phyloP scores from a whole-genome alignment of 2,888 invertebrate species.

The Scaptomyza reducta region DNA sequence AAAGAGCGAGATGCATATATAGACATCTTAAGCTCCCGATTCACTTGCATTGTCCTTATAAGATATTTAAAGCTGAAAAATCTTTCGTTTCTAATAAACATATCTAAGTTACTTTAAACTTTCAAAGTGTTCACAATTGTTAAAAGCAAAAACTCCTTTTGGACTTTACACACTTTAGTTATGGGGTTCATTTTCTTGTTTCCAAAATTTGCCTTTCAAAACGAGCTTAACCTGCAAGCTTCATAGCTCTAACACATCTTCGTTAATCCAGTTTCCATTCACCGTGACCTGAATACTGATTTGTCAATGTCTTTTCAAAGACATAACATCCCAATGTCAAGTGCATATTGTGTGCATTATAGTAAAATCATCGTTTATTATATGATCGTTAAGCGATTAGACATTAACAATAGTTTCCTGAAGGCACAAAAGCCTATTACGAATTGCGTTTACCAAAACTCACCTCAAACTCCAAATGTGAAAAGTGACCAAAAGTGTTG shows the following conservation, averaged over 20 bases:
- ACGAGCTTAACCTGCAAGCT: neutral
- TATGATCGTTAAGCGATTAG: conserved; percentile 19
- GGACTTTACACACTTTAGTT: too few species aligned
- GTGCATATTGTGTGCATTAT: conserved; percentile 14
- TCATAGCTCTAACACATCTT: neutral
- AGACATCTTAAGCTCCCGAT: too few species aligned
- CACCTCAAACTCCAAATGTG: conserved; percentile 55
- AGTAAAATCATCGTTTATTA: conserved; percentile 10
- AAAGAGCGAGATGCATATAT: too few species aligned
- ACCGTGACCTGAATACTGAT: conserved; percentile 38
- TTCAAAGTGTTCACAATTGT: too few species aligned
- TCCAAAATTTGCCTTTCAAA: neutral
- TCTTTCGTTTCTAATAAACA: too few species aligned
- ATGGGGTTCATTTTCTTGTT: too few species aligned
- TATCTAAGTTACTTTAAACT: too few species aligned
- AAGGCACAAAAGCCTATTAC: conserved; percentile 32
- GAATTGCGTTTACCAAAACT: conserved; percentile 20
- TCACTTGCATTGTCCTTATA: too few species aligned
- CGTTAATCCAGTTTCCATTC: neutral
- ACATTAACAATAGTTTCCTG: conserved; percentile 12
- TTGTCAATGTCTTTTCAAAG: neutral
- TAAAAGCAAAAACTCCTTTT: too few species aligned
- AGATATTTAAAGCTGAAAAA: too few species aligned
- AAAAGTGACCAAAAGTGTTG: conserved; percentile 39
- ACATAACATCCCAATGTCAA: conserved; percentile 32